Conservation (phyloP, 2,888 invertebrate species). For the Camptogramma bilineatum region DNA sequence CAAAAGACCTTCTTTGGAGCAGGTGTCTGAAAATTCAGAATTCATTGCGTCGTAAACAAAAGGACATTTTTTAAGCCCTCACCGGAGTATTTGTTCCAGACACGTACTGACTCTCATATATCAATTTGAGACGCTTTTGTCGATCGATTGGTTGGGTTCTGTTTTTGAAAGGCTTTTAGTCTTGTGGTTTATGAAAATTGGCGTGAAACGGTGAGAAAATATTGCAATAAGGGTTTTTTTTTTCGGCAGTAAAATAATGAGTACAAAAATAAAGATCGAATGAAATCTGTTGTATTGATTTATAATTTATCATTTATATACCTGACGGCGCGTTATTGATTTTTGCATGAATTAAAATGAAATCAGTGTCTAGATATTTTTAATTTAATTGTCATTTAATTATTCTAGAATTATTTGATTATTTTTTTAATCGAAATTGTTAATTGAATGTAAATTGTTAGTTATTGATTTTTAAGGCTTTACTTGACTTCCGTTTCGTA, state of each 20-base stretch:
- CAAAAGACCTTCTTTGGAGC: constrained; percentile 71
- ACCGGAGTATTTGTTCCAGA: constrained; percentile 47
- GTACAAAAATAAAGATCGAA: not conserved
- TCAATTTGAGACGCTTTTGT: constrained; percentile 51
- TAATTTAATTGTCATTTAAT: no score
- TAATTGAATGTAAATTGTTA: no score
- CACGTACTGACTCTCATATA: constrained; percentile 56
- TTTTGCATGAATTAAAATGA: no score
- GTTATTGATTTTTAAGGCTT: no score
- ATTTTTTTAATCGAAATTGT: no score
- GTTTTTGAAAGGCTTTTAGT: constrained; percentile 30
- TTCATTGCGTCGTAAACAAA: constrained; percentile 79
- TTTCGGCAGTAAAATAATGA: not conserved
- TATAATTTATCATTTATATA: no score
- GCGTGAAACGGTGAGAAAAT: not conserved
- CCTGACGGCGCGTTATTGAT: no score
- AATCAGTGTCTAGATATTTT: no score
- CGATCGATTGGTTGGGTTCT: constrained; percentile 44
- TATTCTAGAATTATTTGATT: no score
- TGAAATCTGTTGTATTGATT: not conserved
- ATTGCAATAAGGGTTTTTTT: not conserved
- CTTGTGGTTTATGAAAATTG: constrained; percentile 17
- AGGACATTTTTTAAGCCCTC: constrained; percentile 67
- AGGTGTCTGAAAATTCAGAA: constrained; percentile 73
- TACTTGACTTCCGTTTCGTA: no score